Percentiles rank a stretch among this genome's conserved stretches.
phyloP scores from a whole-genome alignment of 2,113 vertebrate genomes.

The sheep (Ovis aries) region DNA sequence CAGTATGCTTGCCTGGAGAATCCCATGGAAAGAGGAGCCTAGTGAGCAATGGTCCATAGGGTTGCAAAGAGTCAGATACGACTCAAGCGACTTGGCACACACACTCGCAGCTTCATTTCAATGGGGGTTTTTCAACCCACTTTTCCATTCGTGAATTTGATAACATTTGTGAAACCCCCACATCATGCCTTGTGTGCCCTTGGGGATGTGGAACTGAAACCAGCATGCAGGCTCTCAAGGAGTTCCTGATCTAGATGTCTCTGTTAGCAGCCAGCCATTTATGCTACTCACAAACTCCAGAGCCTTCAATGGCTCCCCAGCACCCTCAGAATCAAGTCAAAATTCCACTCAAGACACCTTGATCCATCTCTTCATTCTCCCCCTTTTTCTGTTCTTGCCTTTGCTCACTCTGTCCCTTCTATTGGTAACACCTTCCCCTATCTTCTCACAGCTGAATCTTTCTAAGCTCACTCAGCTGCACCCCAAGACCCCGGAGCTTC shows the following conservation, averaged over 20 bases:
- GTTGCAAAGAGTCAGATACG: not conserved
- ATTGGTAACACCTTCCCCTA: not conserved
- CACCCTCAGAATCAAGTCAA: not conserved
- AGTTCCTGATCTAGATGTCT: not conserved
- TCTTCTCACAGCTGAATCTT: not conserved
- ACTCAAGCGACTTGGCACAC: not conserved
- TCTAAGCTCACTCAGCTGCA: not conserved
- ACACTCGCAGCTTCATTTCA: not conserved
- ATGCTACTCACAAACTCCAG: not conserved
- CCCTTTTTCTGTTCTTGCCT: not conserved
- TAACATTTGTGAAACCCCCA: not conserved
- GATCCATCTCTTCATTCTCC: not conserved
- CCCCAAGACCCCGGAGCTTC: not conserved
- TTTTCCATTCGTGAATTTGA: not conserved
- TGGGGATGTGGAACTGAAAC: not conserved
- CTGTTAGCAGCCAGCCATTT: not conserved
- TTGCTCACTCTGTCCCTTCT: not conserved
- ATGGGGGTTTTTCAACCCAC: not conserved
- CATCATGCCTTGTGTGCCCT: not conserved
- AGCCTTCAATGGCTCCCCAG: not conserved
- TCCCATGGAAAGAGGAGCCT: not conserved
- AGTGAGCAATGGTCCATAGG: not conserved
- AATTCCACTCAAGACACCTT: not conserved
- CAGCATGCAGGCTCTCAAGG: not conserved
- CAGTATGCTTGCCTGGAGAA: not conserved